Percentiles rank a stretch among this genome's conserved stretches.
Conservation (phyloP, 2,113 vertebrate genomes). For the Cynocephalus volans region DNA sequence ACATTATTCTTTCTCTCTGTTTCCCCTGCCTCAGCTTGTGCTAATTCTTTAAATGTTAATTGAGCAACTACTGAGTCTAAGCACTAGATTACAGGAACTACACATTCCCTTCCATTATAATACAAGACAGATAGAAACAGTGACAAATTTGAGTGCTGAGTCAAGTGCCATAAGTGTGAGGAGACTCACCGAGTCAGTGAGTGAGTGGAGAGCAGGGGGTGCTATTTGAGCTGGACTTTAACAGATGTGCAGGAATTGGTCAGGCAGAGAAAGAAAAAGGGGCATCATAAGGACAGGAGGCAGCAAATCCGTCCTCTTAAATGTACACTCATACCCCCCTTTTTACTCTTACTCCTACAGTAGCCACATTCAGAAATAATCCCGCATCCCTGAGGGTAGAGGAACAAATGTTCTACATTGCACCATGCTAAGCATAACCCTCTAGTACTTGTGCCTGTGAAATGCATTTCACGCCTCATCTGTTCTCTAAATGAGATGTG, state of each 20-base stretch:
- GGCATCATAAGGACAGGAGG: background rate
- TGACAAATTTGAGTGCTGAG: background rate
- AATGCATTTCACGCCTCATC: conserved; percentile 91
- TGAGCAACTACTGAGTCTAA: conserved; percentile 56
- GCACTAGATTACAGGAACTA: background rate
- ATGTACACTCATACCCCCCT: background rate
- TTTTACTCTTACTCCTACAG: background rate
- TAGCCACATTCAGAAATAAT: conserved; percentile 81
- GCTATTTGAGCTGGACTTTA: background rate
- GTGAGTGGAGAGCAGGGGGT: background rate
- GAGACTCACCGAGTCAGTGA: background rate
- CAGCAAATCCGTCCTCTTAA: background rate
- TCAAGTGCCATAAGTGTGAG: background rate
- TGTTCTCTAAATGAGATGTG: conserved; percentile 91
- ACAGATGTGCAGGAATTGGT: background rate
- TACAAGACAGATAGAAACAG: background rate
- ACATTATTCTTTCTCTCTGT: background rate
- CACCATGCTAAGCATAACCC: conserved; percentile 80
- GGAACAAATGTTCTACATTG: conserved; percentile 83
- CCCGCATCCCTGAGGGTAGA: conserved; percentile 63
- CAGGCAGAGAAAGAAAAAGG: background rate
- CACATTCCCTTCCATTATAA: background rate
- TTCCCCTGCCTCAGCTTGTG: background rate
- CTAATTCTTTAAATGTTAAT: conserved; percentile 38
- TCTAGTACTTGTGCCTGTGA: conserved; percentile 84